A percentile compares a stretch with the other conserved stretches of the same genome.
phyloP scores from a whole-genome alignment of 2,797 vertebrate genomes.

The Capromys pilorides region DNA sequence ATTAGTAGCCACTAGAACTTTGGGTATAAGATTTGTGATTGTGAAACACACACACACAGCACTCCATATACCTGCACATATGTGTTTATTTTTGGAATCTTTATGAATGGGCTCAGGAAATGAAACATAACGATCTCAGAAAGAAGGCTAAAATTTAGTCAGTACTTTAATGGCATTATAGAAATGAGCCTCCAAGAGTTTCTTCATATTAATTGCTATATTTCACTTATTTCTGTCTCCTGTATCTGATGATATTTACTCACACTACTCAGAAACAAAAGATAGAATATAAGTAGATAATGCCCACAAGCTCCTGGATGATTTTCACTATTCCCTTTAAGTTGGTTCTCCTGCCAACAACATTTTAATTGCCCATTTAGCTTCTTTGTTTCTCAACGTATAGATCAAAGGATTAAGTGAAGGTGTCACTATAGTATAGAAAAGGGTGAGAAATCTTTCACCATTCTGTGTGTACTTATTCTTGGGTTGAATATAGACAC shows the following conservation, averaged over 20 bases:
- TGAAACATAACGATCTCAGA: too few species aligned
- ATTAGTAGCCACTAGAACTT: neutral
- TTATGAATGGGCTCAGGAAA: too few species aligned
- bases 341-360: neutral
- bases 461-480: neutral
- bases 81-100: too few species aligned
- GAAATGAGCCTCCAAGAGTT: neutral
- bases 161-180: too few species aligned
- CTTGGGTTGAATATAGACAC: neutral
- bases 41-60: neutral
- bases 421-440: slow-evolving; percentile 28
- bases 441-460: slow-evolving; percentile 14
- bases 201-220: neutral
- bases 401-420: slow-evolving; percentile 64
- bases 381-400: slow-evolving; percentile 63
- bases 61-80: too few species aligned
- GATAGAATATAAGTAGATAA: neutral
- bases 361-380: slow-evolving; percentile 32
- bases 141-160: too few species aligned
- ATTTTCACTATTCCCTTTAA: neutral
- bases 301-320: neutral
- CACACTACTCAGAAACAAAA: neutral
- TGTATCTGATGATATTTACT: neutral
- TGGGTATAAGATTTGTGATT: neutral
- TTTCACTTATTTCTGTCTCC: neutral